Evolutionary conservation across 2,888 invertebrate genomes (phyloP), one percentile per base, ranked within the genome.

Genomic region (Luperina testacea): DNA sequence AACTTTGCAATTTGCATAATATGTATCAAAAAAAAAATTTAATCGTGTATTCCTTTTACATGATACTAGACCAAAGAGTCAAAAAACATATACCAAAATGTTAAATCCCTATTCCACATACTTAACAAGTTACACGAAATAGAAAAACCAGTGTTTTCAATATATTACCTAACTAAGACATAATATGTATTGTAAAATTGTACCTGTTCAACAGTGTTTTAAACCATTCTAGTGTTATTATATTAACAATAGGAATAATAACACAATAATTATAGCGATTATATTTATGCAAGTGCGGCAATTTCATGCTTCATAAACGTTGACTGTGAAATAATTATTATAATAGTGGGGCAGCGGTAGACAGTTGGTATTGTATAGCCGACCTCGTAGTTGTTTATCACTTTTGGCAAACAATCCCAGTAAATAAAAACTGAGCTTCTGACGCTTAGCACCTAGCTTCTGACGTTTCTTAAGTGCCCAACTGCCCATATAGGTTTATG

Each of bases 301-400:
- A 89, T 89, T 88, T 89, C 65, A 88, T 76, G 88, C 81, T 86
- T 82, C 80, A 83, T 78, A 87, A 81, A 86, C 72, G 63, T 32
- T 78, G 86, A 59, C 88, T 84, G 48, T 88, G 88, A 75, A 82
- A 84, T 78, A 76, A 88, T 88, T 86, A 88, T 78, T 78, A 69
- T 86, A 86, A 89, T 88, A 77, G 61, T 81, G 75, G 73, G 61
- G 72, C 42, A 64, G 71, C 15, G 45, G 72, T 57, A 61, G 77
- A 63, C 69, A 27, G 61, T 65, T 27, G 48, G 51, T 70, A 65
- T 51, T 42, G 38, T 69, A 61, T 42, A 42, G n/a, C 11, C 2
- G 1, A 20, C 13, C 63, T 61, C 57, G 4, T 63, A 71, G 63
- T 27, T 42, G 20, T n/a, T 61, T n/a, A 63, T 42, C 71, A 27